Percentiles rank a stretch among this genome's conserved stretches.
These are phyloP conservation scores for Tribolium castaneum DNA, from an alignment of 1,140 invertebrate species.

Conservation along the genomic window DNA sequence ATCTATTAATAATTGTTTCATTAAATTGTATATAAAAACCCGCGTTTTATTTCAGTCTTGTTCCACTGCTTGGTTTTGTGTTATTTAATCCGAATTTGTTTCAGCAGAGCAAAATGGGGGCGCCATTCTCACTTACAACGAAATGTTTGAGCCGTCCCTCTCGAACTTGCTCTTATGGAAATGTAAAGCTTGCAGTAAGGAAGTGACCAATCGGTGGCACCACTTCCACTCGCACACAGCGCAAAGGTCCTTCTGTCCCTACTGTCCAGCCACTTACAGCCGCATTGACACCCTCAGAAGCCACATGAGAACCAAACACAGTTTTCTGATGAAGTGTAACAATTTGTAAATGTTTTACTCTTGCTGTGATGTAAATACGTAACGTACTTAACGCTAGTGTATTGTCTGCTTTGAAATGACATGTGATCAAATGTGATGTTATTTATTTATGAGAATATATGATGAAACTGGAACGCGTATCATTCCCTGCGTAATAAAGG, in stretches of 20 bases:
- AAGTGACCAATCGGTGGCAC: constrained; percentile 88
- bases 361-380: constrained; percentile 24
- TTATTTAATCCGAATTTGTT: constrained; percentile 25
- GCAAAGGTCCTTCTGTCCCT: constrained; percentile 81
- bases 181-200: constrained; percentile 84
- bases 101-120: constrained; percentile 47
- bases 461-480: not conserved
- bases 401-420: constrained; percentile 27
- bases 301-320: constrained; percentile 81
- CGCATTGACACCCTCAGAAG: constrained; percentile 84
- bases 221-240: constrained; percentile 86
- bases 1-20: constrained; percentile 44
- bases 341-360: constrained; percentile 21
- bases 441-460: not conserved
- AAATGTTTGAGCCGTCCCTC: constrained; percentile 80
- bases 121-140: constrained; percentile 75
- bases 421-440: constrained; percentile 31
- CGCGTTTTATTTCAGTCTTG: constrained; percentile 4
- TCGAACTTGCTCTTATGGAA: constrained; percentile 77
- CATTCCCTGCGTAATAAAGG: not conserved
- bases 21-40: constrained; percentile 46
- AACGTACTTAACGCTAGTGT: constrained; percentile 13
- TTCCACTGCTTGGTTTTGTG: not conserved
- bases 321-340: constrained; percentile 66
- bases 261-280: constrained; percentile 86